Base-by-base conservation (phyloP, 2,113 vertebrate species). In the Cervus canadensis region DNA sequence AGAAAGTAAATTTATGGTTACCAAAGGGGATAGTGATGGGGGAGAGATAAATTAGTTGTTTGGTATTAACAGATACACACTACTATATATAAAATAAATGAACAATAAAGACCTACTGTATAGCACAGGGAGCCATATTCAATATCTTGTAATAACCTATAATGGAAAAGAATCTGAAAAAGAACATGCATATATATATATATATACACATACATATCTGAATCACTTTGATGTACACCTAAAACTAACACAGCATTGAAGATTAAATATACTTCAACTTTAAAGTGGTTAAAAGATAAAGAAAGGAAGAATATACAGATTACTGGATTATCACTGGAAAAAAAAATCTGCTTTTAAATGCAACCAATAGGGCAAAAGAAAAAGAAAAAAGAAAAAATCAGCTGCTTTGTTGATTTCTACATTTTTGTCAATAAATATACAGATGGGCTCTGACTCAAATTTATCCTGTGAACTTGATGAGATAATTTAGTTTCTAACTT, bases 401-500 rank as follows among this genome's bases (percentile, higher is more conserved):
- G 19, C 33, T 67, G 36, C 56, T 90, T 15, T 26, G 56, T 17
- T 48, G 26, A 76, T 90, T 62, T 56, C 7, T 81, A 15, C 6
- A 40, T 71, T 95, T 97, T 93, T 90, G 26, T 89, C 26, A 64
- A 13, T 43, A 89, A 87, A 74, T 78, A 54, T 19, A 13, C 11
- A 79, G 11, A 15, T 81, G 67, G 21, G 19, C 33, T 83, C 43
- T 93, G 57, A 2, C 28, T 83, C 62, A 62, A 54, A 83, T 67
- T 93, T 90, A 54, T 67, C 56, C 45, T 43, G 7, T 50, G 43
- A 83, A 67, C 40, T n/a, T 93, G 28, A 95, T 91, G 56, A 96
- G 54, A 43, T 88, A 83, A 48, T 93, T 97, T 76, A 88, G 15
- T 78, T 79, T 93, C 30, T 93, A 83, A 89, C 7, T 84, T 94